Conservation (phyloP, 2,113 vertebrate genomes). For the Electrona antarctica region DNA sequence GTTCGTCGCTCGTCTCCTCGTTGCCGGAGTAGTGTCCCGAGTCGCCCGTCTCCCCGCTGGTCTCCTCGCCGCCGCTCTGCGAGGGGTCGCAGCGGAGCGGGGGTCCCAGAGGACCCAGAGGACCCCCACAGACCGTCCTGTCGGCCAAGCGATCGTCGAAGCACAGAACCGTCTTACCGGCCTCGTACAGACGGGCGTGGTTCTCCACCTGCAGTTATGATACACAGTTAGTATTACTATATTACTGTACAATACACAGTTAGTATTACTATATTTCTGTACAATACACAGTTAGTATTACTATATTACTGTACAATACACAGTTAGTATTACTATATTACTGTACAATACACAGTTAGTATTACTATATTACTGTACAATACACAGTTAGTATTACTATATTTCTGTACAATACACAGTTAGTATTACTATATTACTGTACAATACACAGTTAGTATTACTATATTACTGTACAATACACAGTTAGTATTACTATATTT, state of each 20-base stretch:
- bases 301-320: background rate
- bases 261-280: background rate
- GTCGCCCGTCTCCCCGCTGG: constrained; percentile 89
- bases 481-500: too few relatives aligned
- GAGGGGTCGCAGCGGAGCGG: constrained; percentile 84
- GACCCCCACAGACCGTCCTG: too few relatives aligned
- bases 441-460: too few relatives aligned
- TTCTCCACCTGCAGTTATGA: constrained; percentile 70
- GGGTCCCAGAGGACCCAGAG: too few relatives aligned
- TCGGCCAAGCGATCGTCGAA: constrained; percentile 67
- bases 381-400: too few relatives aligned
- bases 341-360: background rate
- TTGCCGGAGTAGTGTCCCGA: constrained; percentile 89
- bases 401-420: too few relatives aligned
- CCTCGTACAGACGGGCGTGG: constrained; percentile 82
- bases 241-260: too few relatives aligned
- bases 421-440: too few relatives aligned
- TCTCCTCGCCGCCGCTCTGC: constrained; percentile 83
- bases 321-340: background rate
- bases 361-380: background rate
- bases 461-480: too few relatives aligned
- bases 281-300: background rate
- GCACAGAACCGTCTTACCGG: constrained; percentile 78
- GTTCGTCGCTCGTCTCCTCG: constrained; percentile 78
- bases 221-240: background rate